phyloP scores from a whole-genome alignment of 2,888 invertebrate genomes.

The Trissolcus japonicus region DNA sequence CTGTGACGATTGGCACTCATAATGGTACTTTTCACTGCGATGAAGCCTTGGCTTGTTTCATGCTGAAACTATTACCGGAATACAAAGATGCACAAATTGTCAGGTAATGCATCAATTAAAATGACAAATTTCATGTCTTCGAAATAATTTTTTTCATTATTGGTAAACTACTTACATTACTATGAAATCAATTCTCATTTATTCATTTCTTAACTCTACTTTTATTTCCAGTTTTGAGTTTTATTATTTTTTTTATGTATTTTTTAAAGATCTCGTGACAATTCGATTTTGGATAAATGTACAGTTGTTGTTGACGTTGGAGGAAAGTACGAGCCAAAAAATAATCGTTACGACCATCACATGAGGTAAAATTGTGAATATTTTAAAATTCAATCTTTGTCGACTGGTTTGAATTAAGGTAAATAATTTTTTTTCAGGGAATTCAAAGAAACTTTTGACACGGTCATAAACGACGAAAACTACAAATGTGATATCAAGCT shows the following conservation, averaged over 20 bases:
- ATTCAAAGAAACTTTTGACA: constrained; percentile 66
- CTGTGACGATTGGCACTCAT: constrained; percentile 83
- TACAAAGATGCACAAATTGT: constrained; percentile 89
- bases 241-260: constrained; percentile 3
- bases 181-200: too few relatives aligned
- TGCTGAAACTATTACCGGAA: constrained; percentile 88
- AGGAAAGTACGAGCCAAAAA: constrained; percentile 86
- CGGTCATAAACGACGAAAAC: constrained; percentile 69
- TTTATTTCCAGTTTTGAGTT: not conserved
- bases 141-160: too few relatives aligned
- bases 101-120: constrained; percentile 68
- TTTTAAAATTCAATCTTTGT: not conserved
- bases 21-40: constrained; percentile 95
- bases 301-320: constrained; percentile 98
- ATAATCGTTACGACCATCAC: constrained; percentile 94
- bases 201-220: too few relatives aligned
- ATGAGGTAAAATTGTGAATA: constrained; percentile 79
- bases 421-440: constrained; percentile 58
- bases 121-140: constrained; percentile 3
- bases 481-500: constrained; percentile 80
- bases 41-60: constrained; percentile 94
- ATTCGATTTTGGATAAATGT: constrained; percentile 83
- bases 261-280: constrained; percentile 78
- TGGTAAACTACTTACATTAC: not conserved
- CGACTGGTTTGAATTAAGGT: not conserved